Evolutionary conservation across 2,888 invertebrate genomes (phyloP).

Genomic region (Buathra laborator): DNA sequence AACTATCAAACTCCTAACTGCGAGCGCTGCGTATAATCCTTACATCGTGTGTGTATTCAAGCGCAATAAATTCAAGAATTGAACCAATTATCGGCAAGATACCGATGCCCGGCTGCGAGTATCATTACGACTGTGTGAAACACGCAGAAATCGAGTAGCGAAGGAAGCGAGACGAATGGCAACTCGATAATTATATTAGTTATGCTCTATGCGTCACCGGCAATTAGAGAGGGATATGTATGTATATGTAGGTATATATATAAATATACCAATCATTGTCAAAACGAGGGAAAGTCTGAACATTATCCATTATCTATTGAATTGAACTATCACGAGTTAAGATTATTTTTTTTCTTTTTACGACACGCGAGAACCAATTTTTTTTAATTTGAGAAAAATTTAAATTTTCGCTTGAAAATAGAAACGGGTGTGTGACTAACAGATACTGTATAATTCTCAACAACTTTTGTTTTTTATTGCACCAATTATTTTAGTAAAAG

Average conservation of each 20-base stretch:
- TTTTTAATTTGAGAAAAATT: neutral
- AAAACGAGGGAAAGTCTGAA: neutral
- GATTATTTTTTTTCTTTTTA: neutral
- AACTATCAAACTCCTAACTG: constrained; percentile 21
- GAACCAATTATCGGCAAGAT: constrained; percentile 40
- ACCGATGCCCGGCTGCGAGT: neutral
- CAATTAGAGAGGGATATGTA: constrained; percentile 40
- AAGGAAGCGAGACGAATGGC: constrained; percentile 9
- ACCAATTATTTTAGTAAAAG: no score
- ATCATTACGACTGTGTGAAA: neutral
- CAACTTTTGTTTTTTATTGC: no score
- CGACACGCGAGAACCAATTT: neutral
- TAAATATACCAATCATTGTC: neutral
- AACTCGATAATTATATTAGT: constrained; percentile 44
- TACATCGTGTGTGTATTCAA: neutral
- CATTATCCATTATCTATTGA: neutral
- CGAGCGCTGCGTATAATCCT: neutral
- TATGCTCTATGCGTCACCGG: constrained; percentile 44
- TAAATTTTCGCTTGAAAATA: neutral
- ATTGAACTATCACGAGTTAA: constrained; percentile 15
- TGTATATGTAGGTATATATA: no score
- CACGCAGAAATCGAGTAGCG: neutral
- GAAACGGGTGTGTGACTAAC: no score
- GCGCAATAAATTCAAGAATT: constrained; percentile 36
- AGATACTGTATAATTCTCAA: no score